Evolutionary conservation across 2,113 vertebrate genomes (phyloP).

Genomic region (Bucco capensis): DNA sequence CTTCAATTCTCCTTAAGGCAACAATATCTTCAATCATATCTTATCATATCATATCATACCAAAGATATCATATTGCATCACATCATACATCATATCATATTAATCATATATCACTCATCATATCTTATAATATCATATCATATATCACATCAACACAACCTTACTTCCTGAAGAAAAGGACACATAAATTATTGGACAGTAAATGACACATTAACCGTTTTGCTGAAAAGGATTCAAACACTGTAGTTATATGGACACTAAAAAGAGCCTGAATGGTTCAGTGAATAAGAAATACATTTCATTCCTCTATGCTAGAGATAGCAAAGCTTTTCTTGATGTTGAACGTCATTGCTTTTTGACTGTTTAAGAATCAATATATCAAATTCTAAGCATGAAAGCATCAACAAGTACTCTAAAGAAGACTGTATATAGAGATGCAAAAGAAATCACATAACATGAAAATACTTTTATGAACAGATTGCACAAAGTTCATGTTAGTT

Average conservation of each 20-base stretch:
- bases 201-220: background rate
- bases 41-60: no score
- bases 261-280: background rate
- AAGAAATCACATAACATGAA: background rate
- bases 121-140: background rate
- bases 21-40: no score
- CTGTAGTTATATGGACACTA: background rate
- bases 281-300: background rate
- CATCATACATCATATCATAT: no score
- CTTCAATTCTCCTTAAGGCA: no score
- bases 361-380: background rate
- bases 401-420: background rate
- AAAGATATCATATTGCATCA: no score
- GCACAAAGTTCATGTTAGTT: background rate
- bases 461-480: background rate
- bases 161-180: background rate
- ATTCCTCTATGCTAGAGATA: background rate
- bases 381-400: background rate
- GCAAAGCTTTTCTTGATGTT: background rate
- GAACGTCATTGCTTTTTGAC: background rate
- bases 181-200: background rate
- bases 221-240: background rate
- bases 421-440: rapidly evolving
- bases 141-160: background rate
- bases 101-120: no score